phyloP scores from a whole-genome alignment of 2,797 vertebrate species.

The Podarcis siculus region DNA sequence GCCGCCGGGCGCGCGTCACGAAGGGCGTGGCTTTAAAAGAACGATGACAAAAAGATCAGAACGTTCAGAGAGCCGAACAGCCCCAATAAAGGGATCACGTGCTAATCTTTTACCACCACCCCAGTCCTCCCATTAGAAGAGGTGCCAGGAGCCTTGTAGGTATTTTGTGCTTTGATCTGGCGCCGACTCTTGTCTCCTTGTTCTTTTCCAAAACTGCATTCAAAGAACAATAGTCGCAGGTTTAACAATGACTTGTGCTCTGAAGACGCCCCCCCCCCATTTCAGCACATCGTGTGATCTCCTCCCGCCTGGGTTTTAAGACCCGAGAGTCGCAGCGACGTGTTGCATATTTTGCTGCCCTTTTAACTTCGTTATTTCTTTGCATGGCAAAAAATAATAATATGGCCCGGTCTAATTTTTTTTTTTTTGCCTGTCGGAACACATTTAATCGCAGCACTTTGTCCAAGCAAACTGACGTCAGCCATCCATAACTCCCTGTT shows the following conservation, averaged over 20 bases:
- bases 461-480: not conserved
- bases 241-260: not conserved
- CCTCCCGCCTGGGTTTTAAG: not conserved
- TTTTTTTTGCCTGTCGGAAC: constrained; percentile 3
- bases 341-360: not conserved
- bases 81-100: no score
- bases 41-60: not conserved
- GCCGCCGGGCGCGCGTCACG: not conserved
- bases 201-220: not conserved
- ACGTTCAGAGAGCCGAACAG: not conserved
- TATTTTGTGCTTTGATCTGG: not conserved
- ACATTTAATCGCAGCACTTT: not conserved
- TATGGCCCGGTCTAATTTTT: not conserved
- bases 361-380: not conserved
- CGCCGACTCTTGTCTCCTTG: not conserved
- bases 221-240: not conserved
- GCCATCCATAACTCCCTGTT: not conserved
- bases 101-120: not conserved
- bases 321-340: not conserved
- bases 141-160: not conserved
- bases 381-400: not conserved
- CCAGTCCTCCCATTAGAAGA: not conserved
- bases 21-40: not conserved
- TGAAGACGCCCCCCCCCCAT: not conserved
- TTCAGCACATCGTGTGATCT: not conserved